Evolutionary conservation across 2,797 vertebrate species (phyloP).

Genomic region (Darevskia mixta): DNA sequence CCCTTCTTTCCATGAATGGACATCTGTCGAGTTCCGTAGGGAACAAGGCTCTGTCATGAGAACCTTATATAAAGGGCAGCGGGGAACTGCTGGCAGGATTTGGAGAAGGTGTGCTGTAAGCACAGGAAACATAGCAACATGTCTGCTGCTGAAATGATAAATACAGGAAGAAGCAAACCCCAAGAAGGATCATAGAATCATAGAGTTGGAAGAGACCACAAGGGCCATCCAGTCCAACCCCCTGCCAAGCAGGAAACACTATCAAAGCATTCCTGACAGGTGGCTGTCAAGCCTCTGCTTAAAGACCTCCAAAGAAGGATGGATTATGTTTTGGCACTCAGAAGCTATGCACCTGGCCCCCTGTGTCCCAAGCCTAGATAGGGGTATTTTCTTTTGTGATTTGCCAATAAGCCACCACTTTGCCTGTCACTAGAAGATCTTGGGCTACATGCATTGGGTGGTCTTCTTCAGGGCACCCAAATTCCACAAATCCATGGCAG

Average conservation of each 20-base stretch:
- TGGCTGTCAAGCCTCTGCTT: no score
- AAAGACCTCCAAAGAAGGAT: no score
- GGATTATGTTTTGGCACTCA: constrained; percentile 30
- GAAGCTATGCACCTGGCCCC: background rate
- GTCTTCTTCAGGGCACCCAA: background rate
- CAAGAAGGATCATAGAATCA: background rate
- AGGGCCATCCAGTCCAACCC: no score
- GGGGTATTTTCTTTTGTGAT: background rate
- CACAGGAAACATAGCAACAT: constrained; percentile 9
- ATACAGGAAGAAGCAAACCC: background rate
- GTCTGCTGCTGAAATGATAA: constrained; percentile 25
- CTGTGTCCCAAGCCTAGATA: background rate
- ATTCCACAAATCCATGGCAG: background rate
- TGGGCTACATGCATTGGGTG: background rate
- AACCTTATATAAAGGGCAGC: constrained; percentile 12
- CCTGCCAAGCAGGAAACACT: no score
- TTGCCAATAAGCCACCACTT: no score
- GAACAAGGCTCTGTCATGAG: background rate
- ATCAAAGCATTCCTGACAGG: no score
- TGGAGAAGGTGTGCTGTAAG: background rate
- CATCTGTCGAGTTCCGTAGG: background rate
- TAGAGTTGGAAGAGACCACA: no score
- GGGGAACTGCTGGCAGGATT: constrained; percentile 28
- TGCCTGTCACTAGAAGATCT: background rate
- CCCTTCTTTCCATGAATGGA: background rate